A percentile compares a stretch with the other conserved stretches of the same genome.
phyloP scores from a whole-genome alignment of 1,140 invertebrate species.

The Meteorus sp. region DNA sequence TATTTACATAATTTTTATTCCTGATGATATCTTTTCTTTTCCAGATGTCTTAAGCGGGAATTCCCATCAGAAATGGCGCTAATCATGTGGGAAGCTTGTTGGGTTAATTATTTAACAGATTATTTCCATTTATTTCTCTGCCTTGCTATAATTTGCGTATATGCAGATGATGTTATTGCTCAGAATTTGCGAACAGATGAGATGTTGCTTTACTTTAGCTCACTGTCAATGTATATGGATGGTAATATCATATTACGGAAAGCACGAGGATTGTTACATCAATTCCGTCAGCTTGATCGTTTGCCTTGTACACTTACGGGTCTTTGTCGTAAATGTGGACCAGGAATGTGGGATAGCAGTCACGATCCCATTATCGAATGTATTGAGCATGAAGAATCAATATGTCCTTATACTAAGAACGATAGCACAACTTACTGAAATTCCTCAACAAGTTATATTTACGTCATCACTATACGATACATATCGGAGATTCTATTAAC shows the following conservation, averaged over 20 bases:
- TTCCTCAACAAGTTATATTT: no score
- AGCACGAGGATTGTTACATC: constrained; percentile 86
- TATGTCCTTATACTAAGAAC: constrained; percentile 53
- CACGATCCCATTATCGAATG: constrained; percentile 78
- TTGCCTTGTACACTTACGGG: constrained; percentile 88
- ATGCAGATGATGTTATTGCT: constrained; percentile 88
- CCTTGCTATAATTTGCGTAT: constrained; percentile 87
- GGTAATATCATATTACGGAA: constrained; percentile 86
- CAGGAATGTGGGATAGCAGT: constrained; percentile 91
- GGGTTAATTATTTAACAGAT: constrained; percentile 91
- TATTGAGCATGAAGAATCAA: constrained; percentile 53
- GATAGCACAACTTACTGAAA: no score
- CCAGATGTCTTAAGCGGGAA: constrained; percentile 83
- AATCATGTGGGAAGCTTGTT: constrained; percentile 92
- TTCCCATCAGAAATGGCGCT: constrained; percentile 85
- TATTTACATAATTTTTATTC: not conserved
- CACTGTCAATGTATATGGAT: constrained; percentile 95
- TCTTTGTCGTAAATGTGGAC: constrained; percentile 83
- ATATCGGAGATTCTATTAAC: no score
- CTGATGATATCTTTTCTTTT: constrained; percentile 30
- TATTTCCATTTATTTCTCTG: constrained; percentile 92
- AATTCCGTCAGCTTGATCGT: constrained; percentile 80
- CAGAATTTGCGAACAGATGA: constrained; percentile 89
- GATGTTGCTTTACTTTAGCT: constrained; percentile 92
- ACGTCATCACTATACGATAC: no score